phyloP scores from a whole-genome alignment of 2,888 invertebrate genomes.

The Cecidostiba fungosa region DNA sequence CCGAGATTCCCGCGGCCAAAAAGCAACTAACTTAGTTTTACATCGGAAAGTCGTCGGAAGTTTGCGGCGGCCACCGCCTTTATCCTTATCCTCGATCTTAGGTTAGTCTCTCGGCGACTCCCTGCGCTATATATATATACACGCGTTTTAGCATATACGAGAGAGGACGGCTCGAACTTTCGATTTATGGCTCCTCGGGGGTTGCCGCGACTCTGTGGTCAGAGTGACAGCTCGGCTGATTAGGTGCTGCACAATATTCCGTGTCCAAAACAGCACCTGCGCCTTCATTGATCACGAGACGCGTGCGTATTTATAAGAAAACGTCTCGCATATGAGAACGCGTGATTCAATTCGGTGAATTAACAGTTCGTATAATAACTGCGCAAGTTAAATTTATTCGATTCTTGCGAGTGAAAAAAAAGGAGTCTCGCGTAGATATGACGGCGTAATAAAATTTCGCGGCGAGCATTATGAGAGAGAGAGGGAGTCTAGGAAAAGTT shows the following conservation, averaged over 20 bases:
- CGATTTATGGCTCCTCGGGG: constrained; percentile 78
- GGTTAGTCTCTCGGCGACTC: constrained; percentile 36
- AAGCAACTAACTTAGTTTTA: constrained; percentile 54
- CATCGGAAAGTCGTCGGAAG: constrained; percentile 46
- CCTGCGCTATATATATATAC: not conserved
- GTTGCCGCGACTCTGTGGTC: constrained; percentile 72
- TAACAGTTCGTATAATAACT: not conserved
- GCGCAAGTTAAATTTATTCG: not conserved
- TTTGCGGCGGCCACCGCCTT: constrained; percentile 36
- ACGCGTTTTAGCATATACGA: constrained; percentile 55
- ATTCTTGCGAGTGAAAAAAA: not conserved
- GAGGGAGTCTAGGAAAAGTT: constrained; percentile 64
- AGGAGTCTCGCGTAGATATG: constrained; percentile 26
- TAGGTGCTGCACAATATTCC: constrained; percentile 79
- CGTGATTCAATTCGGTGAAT: too few species aligned
- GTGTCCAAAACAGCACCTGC: constrained; percentile 78
- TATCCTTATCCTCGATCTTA: constrained; percentile 60
- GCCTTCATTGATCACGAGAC: constrained; percentile 77
- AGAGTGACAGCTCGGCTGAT: constrained; percentile 80
- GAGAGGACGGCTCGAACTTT: constrained; percentile 71
- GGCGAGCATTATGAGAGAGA: constrained; percentile 63
- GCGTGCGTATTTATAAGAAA: not conserved
- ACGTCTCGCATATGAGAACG: too few species aligned
- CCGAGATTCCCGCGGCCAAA: constrained; percentile 40
- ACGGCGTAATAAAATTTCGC: constrained; percentile 59